These are phyloP conservation scores for Drosophila anceps DNA, from an alignment of 2,888 invertebrate genomes.

Conservation along the genomic window DNA sequence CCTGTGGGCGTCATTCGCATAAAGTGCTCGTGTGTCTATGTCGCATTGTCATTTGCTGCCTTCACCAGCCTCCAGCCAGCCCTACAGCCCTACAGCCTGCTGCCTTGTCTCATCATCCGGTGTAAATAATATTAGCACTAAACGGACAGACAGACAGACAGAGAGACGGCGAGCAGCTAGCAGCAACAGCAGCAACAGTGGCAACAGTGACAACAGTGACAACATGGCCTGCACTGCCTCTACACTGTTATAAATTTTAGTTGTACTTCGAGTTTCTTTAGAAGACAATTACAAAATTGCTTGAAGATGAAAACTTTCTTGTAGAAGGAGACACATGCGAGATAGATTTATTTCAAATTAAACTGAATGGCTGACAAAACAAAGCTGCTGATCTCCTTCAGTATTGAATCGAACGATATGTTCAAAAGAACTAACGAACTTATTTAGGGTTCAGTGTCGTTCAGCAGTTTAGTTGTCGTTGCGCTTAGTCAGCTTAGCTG, in stretches of 20 bases:
- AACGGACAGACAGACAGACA: slow-evolving; percentile 45
- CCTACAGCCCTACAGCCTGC: background rate
- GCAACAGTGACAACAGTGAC: slow-evolving; percentile 17
- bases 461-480: too few species aligned
- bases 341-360: too few species aligned
- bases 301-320: too few species aligned
- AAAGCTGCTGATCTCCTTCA: too few species aligned
- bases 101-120: slow-evolving; percentile 17
- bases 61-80: slow-evolving; percentile 3
- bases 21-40: slow-evolving; percentile 73
- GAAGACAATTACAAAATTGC: background rate
- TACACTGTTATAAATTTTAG: background rate
- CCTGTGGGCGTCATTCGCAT: slow-evolving; percentile 73
- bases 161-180: slow-evolving; percentile 13
- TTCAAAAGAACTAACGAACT: too few species aligned
- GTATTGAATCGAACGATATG: too few species aligned
- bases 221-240: slow-evolving; percentile 13
- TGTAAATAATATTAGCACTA: slow-evolving; percentile 77
- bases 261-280: background rate
- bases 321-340: too few species aligned
- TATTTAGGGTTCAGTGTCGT: too few species aligned
- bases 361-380: too few species aligned
- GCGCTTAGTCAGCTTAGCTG: too few species aligned
- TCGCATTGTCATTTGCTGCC: slow-evolving; percentile 49
- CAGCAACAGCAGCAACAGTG: slow-evolving; percentile 2